Percentiles rank a stretch among this genome's conserved stretches.
These are phyloP conservation scores for Saccopteryx bilineata DNA, from an alignment of 2,113 vertebrate genomes.

Conservation along the genomic window DNA sequence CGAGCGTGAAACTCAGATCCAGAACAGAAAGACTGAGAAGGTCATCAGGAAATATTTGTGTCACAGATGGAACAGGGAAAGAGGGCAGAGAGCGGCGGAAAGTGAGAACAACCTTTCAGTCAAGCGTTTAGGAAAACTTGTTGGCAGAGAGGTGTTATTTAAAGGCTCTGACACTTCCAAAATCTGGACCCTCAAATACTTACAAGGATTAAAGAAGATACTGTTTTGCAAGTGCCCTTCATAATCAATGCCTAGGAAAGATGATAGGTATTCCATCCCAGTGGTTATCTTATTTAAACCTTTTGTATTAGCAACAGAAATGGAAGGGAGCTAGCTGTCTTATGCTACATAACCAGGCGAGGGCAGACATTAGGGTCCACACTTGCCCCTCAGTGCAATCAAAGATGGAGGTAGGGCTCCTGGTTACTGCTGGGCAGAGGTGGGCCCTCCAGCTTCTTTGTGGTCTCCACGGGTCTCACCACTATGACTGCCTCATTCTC, in stretches of 20 bases:
- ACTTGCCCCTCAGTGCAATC: not conserved
- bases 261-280: not conserved
- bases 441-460: not conserved
- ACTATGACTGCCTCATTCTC: not conserved
- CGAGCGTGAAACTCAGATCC: not conserved
- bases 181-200: not conserved
- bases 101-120: slow-evolving; percentile 23
- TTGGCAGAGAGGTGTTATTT: not conserved
- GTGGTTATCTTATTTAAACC: not conserved
- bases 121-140: not conserved
- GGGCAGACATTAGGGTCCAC: not conserved
- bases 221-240: not conserved
- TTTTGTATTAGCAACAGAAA: not conserved
- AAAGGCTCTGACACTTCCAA: slow-evolving; percentile 26
- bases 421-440: not conserved
- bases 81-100: not conserved
- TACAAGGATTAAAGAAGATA: slow-evolving; percentile 1
- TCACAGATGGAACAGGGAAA: not conserved
- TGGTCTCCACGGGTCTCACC: not conserved
- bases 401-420: not conserved
- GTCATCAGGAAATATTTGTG: not conserved
- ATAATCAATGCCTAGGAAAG: not conserved
- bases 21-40: not conserved
- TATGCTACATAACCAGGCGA: not conserved
- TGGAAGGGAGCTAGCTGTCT: not conserved